Conservation (phyloP, 2,888 invertebrate genomes). For the Fragum sueziense region DNA sequence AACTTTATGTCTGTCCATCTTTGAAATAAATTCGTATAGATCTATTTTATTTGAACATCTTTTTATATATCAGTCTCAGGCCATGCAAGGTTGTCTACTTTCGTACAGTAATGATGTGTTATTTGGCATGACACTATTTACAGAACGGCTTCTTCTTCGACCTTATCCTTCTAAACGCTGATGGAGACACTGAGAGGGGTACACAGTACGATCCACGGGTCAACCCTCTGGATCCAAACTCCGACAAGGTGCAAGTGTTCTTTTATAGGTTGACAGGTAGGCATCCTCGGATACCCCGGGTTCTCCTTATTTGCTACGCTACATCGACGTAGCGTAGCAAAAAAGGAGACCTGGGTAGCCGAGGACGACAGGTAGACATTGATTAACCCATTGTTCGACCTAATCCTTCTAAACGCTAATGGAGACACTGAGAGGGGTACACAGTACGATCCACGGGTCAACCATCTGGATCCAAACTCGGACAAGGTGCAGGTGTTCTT, state of each 20-base stretch:
- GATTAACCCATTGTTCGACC: constrained; percentile 44
- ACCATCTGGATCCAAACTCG: constrained; percentile 32
- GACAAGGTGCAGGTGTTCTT: constrained; percentile 24
- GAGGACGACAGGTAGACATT: too few relatives aligned
- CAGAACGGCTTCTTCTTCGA: constrained; percentile 48
- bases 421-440: constrained; percentile 34
- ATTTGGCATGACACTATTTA: too few relatives aligned
- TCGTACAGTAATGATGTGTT: too few relatives aligned
- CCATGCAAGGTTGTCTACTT: too few relatives aligned
- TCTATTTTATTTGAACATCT: too few relatives aligned
- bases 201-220: constrained; percentile 28
- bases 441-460: constrained; percentile 21
- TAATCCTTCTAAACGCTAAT: constrained; percentile 18
- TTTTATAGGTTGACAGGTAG: constrained; percentile 41
- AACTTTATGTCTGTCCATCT: too few relatives aligned
- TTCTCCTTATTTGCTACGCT: too few relatives aligned
- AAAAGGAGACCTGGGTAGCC: too few relatives aligned
- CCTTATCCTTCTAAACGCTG: constrained; percentile 21
- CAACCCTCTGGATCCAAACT: constrained; percentile 30
- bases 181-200: constrained; percentile 30
- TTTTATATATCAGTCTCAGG: too few relatives aligned
- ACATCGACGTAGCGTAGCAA: too few relatives aligned
- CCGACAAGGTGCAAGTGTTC: constrained; percentile 24
- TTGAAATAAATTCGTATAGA: too few relatives aligned
- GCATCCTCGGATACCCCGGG: too few relatives aligned